Evolutionary conservation across 1,140 invertebrate genomes (phyloP).

Genomic region (Diuraphis noxia): DNA sequence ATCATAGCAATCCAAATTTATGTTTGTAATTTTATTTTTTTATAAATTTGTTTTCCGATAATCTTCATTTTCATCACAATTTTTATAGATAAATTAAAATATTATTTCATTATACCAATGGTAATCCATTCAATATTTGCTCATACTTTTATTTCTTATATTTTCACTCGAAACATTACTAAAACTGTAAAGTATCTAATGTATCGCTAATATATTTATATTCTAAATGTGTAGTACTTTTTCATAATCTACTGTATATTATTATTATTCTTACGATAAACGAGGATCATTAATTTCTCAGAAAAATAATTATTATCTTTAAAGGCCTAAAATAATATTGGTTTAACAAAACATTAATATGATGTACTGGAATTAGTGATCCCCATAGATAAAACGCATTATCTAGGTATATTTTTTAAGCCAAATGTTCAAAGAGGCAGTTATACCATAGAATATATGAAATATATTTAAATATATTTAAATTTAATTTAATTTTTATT

Average conservation of each 20-base stretch:
- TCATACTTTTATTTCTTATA: not conserved
- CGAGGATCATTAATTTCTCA: not conserved
- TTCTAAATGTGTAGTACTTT: not conserved
- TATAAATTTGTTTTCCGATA: too few species aligned
- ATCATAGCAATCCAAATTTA: too few species aligned
- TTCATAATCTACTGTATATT: not conserved
- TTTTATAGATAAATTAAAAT: too few species aligned
- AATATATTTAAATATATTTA: too few species aligned
- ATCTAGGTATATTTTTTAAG: too few species aligned
- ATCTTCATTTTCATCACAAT: too few species aligned
- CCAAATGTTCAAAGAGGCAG: not conserved
- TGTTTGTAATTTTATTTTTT: too few species aligned
- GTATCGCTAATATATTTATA: not conserved
- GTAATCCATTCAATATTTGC: too few species aligned
- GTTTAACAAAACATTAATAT: not conserved
- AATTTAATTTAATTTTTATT: too few species aligned
- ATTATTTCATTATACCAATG: too few species aligned
- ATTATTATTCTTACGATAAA: not conserved
- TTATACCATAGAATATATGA: too few species aligned
- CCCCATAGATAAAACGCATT: not conserved
- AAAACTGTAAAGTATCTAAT: not conserved
- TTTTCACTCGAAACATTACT: not conserved
- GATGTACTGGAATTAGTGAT: not conserved
- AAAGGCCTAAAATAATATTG: not conserved
- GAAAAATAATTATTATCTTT: not conserved